A percentile compares a stretch with the other conserved stretches of the same genome.
Conservation (phyloP, 2,888 invertebrate genomes). For the Synergus japonicus region DNA sequence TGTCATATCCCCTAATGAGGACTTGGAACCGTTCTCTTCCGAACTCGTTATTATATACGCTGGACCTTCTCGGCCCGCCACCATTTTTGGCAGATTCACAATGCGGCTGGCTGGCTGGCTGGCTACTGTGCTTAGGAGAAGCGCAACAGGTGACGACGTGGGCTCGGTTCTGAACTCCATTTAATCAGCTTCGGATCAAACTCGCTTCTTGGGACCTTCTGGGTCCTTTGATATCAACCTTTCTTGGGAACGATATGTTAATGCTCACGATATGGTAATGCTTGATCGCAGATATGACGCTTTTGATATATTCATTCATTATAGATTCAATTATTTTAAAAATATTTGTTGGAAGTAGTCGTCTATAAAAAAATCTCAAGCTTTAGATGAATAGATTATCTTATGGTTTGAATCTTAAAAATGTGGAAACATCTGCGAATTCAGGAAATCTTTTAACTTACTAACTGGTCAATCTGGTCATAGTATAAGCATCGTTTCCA, state of each 20-base stretch:
- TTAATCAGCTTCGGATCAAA: slow-evolving; percentile 31
- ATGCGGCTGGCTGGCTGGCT: slow-evolving; percentile 4
- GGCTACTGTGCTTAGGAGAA: slow-evolving; percentile 11
- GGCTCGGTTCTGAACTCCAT: slow-evolving; percentile 45
- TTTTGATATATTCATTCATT: neutral
- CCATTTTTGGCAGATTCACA: slow-evolving; percentile 50
- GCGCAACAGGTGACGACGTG: slow-evolving; percentile 54
- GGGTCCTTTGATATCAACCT: slow-evolving; percentile 19
- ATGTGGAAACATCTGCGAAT: neutral
- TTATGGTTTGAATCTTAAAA: neutral
- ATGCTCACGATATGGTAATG: slow-evolving; percentile 4
- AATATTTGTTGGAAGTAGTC: neutral
- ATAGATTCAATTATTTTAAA: neutral
- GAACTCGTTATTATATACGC: slow-evolving; percentile 54
- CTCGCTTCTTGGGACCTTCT: slow-evolving; percentile 7
- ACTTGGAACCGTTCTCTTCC: slow-evolving; percentile 52
- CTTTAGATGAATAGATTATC: neutral
- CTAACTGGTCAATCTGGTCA: neutral
- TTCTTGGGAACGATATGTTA: slow-evolving; percentile 1
- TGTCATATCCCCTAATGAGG: slow-evolving; percentile 74
- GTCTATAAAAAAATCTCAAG: neutral
- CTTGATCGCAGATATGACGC: neutral
- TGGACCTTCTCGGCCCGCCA: slow-evolving; percentile 49
- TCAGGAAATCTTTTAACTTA: neutral
- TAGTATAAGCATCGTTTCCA: neutral